A percentile compares a stretch with the other conserved stretches of the same genome.
Evolutionary conservation across 2,797 vertebrate species (phyloP).

Genomic region (Eulemur mongoz): DNA sequence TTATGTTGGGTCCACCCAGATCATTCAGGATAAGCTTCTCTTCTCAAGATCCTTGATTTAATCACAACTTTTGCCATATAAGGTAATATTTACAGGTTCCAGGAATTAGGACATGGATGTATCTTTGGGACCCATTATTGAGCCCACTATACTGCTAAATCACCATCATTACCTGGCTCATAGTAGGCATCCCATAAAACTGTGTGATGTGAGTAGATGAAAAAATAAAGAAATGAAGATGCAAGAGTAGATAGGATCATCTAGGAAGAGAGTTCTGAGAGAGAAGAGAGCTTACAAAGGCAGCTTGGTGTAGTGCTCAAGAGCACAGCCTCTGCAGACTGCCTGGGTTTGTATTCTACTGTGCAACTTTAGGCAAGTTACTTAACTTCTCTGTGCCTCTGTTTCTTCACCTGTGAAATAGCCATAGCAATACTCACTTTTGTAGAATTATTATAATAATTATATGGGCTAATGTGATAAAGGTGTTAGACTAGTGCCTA

Average conservation of each 20-base stretch:
- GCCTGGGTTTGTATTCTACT: not conserved
- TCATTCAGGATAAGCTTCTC: not conserved
- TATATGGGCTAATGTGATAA: not conserved
- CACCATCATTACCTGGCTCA: not conserved
- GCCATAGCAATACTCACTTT: not conserved
- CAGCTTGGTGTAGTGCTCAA: not conserved
- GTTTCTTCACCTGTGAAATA: not conserved
- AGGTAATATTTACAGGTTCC: not conserved
- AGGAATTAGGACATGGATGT: not conserved
- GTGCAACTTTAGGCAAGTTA: not conserved
- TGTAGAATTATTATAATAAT: not conserved
- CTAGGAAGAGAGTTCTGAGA: not conserved
- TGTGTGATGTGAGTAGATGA: not conserved
- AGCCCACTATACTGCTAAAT: not conserved
- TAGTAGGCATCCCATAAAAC: not conserved
- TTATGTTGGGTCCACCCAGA: not conserved
- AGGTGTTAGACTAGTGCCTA: not conserved
- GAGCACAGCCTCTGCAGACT: not conserved
- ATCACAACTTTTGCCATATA: not conserved
- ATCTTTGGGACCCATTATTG: not conserved
- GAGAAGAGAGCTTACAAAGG: not conserved
- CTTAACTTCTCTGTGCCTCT: not conserved
- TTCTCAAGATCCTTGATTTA: not conserved
- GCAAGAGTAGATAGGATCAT: not conserved
- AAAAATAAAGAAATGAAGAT: not conserved